Conservation (phyloP, 2,113 vertebrate species). For the Hippopotamus amphibius region DNA sequence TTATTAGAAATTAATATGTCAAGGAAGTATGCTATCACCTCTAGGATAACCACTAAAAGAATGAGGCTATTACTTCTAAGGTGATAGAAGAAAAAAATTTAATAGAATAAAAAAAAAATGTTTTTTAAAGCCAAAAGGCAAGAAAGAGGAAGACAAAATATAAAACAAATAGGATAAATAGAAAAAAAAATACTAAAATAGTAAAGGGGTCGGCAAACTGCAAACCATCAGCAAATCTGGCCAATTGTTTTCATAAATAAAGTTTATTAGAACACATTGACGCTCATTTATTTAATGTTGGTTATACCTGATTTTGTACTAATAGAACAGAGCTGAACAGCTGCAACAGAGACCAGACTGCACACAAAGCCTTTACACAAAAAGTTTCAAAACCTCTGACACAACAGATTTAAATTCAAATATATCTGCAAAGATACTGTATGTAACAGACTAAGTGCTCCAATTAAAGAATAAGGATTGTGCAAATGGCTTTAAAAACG, state of each 20-base stretch:
- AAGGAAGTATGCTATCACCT: background rate
- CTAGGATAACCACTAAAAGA: background rate
- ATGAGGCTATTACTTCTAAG: background rate
- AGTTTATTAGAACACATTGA: background rate
- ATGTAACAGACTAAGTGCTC: background rate
- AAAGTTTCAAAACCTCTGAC: background rate
- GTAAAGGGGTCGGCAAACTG: background rate
- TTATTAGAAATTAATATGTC: background rate
- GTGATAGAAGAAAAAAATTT: background rate
- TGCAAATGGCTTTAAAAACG: background rate
- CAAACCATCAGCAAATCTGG: background rate
- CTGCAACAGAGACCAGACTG: background rate
- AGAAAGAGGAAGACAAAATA: background rate
- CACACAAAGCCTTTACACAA: background rate
- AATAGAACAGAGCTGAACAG: background rate
- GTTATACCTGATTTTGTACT: background rate
- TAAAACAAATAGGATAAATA: background rate
- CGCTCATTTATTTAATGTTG: background rate
- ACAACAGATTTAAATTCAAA: background rate
- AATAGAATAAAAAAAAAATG: background rate
- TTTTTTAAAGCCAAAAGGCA: constrained; percentile 9
- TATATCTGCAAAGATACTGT: background rate
- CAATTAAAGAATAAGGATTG: background rate
- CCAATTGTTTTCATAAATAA: background rate
- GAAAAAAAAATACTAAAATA: background rate